phyloP scores from a whole-genome alignment of 2,113 vertebrate species.

The Datnioides undecimradiatus region DNA sequence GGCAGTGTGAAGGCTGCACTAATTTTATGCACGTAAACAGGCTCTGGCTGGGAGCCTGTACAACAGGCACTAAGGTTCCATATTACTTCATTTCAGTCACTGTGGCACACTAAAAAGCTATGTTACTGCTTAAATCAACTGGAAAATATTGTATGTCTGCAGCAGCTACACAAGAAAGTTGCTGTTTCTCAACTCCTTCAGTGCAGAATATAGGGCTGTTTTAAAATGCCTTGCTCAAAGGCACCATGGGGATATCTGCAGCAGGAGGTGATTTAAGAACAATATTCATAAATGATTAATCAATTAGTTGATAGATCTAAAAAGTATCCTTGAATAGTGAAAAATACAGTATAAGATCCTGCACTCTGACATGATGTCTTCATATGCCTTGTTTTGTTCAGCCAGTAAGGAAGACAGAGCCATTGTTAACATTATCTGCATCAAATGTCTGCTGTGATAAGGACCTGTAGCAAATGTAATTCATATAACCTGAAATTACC shows the following conservation, averaged over 20 bases:
- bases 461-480: background rate
- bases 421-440: background rate
- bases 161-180: background rate
- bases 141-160: background rate
- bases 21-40: conserved; percentile 87
- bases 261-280: too few species aligned
- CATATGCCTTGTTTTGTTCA: background rate
- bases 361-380: background rate
- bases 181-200: background rate
- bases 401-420: background rate
- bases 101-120: background rate
- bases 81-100: background rate
- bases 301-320: fast-evolving
- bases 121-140: background rate
- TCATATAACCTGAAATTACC: background rate
- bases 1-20: conserved; percentile 79
- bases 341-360: background rate
- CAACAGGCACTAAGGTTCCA: background rate
- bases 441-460: background rate
- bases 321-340: background rate
- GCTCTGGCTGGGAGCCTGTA: conserved; percentile 40
- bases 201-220: background rate
- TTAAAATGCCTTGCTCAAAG: background rate
- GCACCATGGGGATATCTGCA: background rate
- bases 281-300: too few species aligned